These are phyloP conservation scores for Lypha dubia DNA, from an alignment of 2,888 invertebrate species.

Conservation along the genomic window DNA sequence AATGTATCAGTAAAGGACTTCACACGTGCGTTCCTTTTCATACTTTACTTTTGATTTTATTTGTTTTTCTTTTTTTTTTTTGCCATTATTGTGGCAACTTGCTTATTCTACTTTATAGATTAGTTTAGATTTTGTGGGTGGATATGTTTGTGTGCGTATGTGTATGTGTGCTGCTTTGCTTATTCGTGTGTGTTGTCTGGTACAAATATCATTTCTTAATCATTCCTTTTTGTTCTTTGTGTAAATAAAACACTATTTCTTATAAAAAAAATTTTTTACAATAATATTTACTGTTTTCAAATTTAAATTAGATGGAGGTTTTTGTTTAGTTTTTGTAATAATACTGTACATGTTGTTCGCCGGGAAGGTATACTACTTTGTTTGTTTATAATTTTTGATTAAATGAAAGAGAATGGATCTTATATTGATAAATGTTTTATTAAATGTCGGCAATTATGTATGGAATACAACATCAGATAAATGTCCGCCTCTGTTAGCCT, in stretches of 20 bases:
- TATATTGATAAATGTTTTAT: too few relatives aligned
- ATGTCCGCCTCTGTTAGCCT: too few relatives aligned
- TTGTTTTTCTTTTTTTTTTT: constrained; percentile 42
- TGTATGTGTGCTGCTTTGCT: not conserved
- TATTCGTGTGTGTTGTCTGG: not conserved
- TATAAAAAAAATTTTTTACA: not conserved
- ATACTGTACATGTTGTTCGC: too few relatives aligned
- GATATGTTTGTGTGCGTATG: not conserved
- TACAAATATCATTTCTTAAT: constrained; percentile 4
- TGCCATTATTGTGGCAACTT: constrained; percentile 30
- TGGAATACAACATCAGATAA: too few relatives aligned
- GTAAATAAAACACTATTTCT: constrained; percentile 24
- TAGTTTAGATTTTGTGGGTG: constrained; percentile 2
- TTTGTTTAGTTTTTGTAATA: too few relatives aligned
- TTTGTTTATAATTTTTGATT: too few relatives aligned
- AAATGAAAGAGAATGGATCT: too few relatives aligned
- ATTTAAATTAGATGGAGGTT: not conserved
- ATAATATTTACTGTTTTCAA: not conserved
- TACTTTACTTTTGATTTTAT: constrained; percentile 38
- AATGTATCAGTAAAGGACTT: not conserved
- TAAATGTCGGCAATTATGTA: too few relatives aligned
- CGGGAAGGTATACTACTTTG: too few relatives aligned
- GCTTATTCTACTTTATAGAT: constrained; percentile 26
- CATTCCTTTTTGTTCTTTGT: not conserved
- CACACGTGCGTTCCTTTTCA: constrained; percentile 67